A percentile compares a stretch with the other conserved stretches of the same genome.
These are phyloP conservation scores for Setipinna tenuifilis DNA, from an alignment of 2,797 vertebrate genomes.

Conservation along the genomic window DNA sequence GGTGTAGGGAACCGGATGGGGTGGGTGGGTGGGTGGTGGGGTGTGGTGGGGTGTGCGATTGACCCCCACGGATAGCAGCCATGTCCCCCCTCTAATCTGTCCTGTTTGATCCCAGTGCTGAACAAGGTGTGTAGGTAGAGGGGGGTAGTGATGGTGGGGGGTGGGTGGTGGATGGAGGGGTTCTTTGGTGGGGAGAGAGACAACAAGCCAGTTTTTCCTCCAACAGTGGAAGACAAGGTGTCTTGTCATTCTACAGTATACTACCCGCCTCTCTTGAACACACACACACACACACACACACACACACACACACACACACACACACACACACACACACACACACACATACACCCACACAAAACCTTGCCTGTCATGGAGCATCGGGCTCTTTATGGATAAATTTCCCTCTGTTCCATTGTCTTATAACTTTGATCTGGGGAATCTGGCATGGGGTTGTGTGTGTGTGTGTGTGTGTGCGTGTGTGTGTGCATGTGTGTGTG, in stretches of 20 bases:
- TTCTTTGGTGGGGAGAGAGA: constrained; percentile 17
- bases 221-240: constrained; percentile 36
- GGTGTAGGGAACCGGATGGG: no score
- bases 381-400: background rate
- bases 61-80: background rate
- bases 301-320: constrained; percentile 20
- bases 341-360: constrained; percentile 25
- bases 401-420: background rate
- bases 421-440: constrained; percentile 13
- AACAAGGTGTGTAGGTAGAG: background rate
- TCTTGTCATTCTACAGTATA: constrained; percentile 25
- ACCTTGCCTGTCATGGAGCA: background rate
- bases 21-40: constrained; percentile 45
- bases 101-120: constrained; percentile 12
- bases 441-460: background rate
- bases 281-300: background rate
- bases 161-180: background rate
- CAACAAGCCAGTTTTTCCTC: background rate
- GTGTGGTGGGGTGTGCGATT: constrained; percentile 22
- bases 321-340: constrained; percentile 16
- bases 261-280: background rate
- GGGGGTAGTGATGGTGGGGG: background rate
- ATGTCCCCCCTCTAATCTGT: constrained; percentile 19
- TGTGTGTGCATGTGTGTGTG: no score
- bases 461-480: background rate